Percentiles rank a stretch among this genome's conserved stretches.
Evolutionary conservation across 2,797 vertebrate species (phyloP).

Genomic region (Neosilurus mollespiculum): DNA sequence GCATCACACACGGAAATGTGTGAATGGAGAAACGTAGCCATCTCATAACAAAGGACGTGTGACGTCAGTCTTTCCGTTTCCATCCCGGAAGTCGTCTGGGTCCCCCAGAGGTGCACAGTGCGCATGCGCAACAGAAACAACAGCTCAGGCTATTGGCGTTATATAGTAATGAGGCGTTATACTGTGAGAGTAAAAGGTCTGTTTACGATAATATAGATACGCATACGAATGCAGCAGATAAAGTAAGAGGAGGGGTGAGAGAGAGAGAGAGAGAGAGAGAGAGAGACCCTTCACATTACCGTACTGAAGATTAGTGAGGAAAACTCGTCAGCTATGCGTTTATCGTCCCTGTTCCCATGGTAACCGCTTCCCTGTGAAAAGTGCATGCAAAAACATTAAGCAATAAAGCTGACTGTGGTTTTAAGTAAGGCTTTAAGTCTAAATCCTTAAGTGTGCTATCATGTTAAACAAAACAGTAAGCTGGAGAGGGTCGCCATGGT

Average conservation of each 20-base stretch:
- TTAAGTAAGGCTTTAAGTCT: neutral
- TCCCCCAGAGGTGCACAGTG: neutral
- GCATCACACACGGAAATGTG: neutral
- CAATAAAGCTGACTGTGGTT: neutral
- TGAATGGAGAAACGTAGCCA: neutral
- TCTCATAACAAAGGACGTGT: constrained; percentile 12
- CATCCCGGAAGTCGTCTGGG: constrained; percentile 2
- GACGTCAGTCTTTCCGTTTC: constrained; percentile 9
- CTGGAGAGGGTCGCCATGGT: neutral
- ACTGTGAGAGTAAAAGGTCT: neutral
- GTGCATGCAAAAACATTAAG: neutral
- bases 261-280: neutral
- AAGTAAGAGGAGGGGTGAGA: neutral
- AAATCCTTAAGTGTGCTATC: neutral
- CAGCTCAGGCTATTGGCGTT: neutral
- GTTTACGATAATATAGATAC: neutral
- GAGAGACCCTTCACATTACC: neutral
- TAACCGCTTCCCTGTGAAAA: neutral
- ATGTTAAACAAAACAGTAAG: neutral
- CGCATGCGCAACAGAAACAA: neutral
- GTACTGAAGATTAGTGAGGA: neutral
- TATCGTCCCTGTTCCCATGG: neutral
- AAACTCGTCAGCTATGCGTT: neutral
- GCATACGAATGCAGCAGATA: neutral
- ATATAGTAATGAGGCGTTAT: constrained; percentile 1